Conservation (phyloP, 2,797 vertebrate genomes). For the Arremon brunneinucha region DNA sequence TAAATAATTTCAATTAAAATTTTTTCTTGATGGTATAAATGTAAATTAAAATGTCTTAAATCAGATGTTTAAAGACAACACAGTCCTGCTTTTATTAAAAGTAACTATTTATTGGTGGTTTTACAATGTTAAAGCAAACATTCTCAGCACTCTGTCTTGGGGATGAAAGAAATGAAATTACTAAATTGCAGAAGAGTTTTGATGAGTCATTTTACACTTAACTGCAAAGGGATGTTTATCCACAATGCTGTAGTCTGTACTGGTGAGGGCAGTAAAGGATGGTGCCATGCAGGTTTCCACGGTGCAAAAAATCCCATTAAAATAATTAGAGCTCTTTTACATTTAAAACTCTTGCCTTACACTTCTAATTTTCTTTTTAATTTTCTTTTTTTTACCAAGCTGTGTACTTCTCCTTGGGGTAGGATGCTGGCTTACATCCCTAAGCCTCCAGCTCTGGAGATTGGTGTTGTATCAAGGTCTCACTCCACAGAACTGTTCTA, state of each 20-base stretch:
- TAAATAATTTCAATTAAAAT: background rate
- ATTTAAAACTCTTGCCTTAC: background rate
- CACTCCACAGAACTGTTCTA: background rate
- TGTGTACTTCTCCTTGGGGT: background rate
- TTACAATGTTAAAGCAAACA: background rate
- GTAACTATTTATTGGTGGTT: background rate
- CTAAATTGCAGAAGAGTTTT: constrained; percentile 2
- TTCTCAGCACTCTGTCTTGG: background rate
- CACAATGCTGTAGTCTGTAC: background rate
- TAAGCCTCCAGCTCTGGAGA: background rate
- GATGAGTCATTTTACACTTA: background rate
- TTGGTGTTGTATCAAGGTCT: background rate
- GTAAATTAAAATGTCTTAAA: background rate
- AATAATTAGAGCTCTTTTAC: background rate
- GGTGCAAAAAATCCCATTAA: background rate
- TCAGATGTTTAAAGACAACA: background rate
- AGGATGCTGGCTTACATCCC: background rate
- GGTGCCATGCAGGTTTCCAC: background rate
- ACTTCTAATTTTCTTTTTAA: background rate
- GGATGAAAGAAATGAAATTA: constrained; percentile 28
- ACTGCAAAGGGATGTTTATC: background rate
- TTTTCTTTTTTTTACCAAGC: background rate
- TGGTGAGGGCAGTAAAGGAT: background rate
- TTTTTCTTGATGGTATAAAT: background rate
- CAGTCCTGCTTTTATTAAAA: background rate